These are phyloP conservation scores for Resseliella maxima DNA, from an alignment of 2,888 invertebrate species.

Conservation along the genomic window DNA sequence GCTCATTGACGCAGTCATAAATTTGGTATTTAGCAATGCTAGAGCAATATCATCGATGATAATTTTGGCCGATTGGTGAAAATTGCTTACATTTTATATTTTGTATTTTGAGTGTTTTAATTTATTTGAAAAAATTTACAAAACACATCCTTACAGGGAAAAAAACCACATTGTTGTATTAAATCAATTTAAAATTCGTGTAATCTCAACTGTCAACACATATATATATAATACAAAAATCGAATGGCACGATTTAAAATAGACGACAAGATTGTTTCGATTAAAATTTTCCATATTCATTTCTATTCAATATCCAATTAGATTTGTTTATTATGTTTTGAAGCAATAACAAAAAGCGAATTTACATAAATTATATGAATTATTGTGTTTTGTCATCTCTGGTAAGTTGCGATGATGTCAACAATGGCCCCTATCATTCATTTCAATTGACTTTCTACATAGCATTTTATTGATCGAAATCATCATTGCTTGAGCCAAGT, in stretches of 20 bases:
- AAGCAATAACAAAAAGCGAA: neutral
- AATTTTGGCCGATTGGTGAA: neutral
- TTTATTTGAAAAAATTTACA: no score
- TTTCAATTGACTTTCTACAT: neutral
- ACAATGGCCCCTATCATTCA: slow-evolving; percentile 33
- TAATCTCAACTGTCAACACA: no score
- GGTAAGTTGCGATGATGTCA: neutral
- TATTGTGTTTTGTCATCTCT: neutral
- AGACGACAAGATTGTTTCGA: neutral
- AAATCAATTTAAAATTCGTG: no score
- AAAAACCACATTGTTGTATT: no score
- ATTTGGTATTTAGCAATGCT: neutral
- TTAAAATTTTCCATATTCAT: no score
- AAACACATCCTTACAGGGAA: neutral
- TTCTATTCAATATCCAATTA: no score
- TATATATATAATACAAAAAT: no score
- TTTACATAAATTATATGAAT: neutral
- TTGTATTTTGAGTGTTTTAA: neutral
- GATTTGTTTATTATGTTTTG: neutral
- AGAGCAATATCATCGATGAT: no score
- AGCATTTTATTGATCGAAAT: slow-evolving; percentile 39
- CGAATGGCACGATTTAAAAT: neutral
- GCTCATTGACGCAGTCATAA: slow-evolving; percentile 4
- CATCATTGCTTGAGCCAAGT: neutral
- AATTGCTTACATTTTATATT: neutral